Base-by-base conservation (phyloP, 2,797 vertebrate species). In the Allenopithecus nigroviridis region DNA sequence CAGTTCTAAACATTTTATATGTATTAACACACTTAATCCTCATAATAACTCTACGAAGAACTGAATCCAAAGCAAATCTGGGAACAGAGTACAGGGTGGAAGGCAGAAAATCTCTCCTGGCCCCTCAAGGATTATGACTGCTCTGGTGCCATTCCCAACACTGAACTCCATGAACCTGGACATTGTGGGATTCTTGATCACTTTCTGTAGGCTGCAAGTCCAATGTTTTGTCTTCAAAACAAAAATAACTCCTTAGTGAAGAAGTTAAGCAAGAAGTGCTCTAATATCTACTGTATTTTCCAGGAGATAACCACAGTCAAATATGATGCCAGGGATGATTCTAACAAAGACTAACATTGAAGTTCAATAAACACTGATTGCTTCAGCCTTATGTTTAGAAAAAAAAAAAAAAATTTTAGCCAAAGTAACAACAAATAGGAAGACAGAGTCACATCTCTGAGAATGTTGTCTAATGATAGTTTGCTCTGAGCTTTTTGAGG, bases 31-130 rank as follows among this genome's bases (percentile, higher is more conserved):
- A 50, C 21, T 90, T 95, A 96, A 91, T 96, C 84, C 43, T 96
- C 43, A n/a, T 96, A 88, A 94, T 81, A 89, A 85, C 55, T 93
- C 57, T 13, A 39, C 5, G 39, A 93, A 79, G 46, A 91, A 84
- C 17, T 43, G 70, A 94, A 93, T 85, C 75, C 83, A 97, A 81
- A 89, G 74, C 84, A 96, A 96, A 87, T 89, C 80, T 92, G 68
- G 61, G 24, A 88, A 30, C 74, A 75, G 26, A 86, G 26, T 41
- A 36, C 13, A 16, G 30, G 8, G 17, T 64, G 9, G 11, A 94
- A 24, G 24, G 41, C 9, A 95, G 46, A 95, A 92, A 91, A 55
- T 28, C 64, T 86, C 68, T 88, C 36, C 48, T 33, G 46, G 24
- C 16, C 91, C 26, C 57, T 81, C 22, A 21, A 94, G 48, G 55